Conservation (phyloP, 2,888 invertebrate species). For the Timandra comae region DNA sequence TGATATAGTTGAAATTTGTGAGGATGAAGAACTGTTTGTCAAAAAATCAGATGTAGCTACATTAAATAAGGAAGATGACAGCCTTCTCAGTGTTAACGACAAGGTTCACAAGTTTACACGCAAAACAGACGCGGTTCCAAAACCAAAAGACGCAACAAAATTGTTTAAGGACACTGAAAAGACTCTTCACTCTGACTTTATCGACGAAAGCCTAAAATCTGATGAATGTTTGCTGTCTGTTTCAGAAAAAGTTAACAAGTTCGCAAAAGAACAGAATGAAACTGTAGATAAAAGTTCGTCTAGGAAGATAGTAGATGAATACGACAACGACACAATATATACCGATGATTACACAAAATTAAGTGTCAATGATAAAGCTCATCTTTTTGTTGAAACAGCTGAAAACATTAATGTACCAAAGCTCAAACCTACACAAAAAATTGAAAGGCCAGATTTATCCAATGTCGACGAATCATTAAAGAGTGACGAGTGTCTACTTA, state of each 20-base stretch:
- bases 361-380: constrained; percentile 81
- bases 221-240: constrained; percentile 82
- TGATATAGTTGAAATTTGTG: constrained; percentile 72
- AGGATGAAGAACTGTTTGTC: constrained; percentile 67
- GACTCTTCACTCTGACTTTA: constrained; percentile 67
- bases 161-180: constrained; percentile 50
- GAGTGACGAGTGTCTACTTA: constrained; percentile 78
- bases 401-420: constrained; percentile 71
- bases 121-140: constrained; percentile 48
- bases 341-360: constrained; percentile 69
- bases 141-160: constrained; percentile 40
- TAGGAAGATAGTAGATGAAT: constrained; percentile 58
- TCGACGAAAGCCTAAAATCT: constrained; percentile 65
- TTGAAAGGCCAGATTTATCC: constrained; percentile 70
- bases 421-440: constrained; percentile 47
- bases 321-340: constrained; percentile 74
- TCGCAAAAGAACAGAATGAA: constrained; percentile 68
- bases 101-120: constrained; percentile 73
- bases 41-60: constrained; percentile 47
- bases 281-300: constrained; percentile 58
- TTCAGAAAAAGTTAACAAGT: constrained; percentile 82
- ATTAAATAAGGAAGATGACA: constrained; percentile 65
- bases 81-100: constrained; percentile 74
- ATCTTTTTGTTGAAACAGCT: constrained; percentile 78
- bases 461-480: constrained; percentile 76